phyloP scores from a whole-genome alignment of 2,113 vertebrate species.

The Siniperca chuatsi region DNA sequence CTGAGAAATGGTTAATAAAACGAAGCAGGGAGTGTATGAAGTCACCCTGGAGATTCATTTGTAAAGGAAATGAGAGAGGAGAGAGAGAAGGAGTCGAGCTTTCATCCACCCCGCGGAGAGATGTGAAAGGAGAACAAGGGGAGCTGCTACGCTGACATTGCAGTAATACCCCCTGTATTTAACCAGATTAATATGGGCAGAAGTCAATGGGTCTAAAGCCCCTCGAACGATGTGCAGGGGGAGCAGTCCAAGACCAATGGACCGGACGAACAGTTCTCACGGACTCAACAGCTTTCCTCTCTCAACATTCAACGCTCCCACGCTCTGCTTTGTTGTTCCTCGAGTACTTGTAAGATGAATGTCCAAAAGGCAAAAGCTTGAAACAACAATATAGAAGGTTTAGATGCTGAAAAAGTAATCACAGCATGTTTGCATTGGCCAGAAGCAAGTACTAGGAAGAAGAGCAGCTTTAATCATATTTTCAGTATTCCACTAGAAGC shows the following conservation, averaged over 20 bases:
- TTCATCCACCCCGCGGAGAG: slow-evolving; percentile 72
- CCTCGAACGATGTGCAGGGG: slow-evolving; percentile 42
- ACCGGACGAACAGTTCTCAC: slow-evolving; percentile 47
- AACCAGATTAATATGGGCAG: slow-evolving; percentile 71
- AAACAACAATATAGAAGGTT: slow-evolving; percentile 41
- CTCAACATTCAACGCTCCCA: slow-evolving; percentile 45
- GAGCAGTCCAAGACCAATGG: slow-evolving; percentile 41
- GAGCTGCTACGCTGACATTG: slow-evolving; percentile 64
- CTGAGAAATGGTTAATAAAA: slow-evolving; percentile 61
- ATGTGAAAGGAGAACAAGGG: slow-evolving; percentile 70
- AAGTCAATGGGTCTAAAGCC: slow-evolving; percentile 69
- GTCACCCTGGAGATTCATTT: slow-evolving; percentile 66
- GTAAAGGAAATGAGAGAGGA: slow-evolving; percentile 62
- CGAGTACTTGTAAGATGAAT: slow-evolving; percentile 11
- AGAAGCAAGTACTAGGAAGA: not conserved
- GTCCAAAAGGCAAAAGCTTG: slow-evolving; percentile 24
- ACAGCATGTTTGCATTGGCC: slow-evolving; percentile 49
- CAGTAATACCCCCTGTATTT: slow-evolving; percentile 59
- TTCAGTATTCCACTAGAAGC: not conserved
- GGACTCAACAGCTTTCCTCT: slow-evolving; percentile 38
- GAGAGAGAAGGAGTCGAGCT: slow-evolving; percentile 29
- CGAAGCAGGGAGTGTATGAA: slow-evolving; percentile 57
- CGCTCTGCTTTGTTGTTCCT: slow-evolving; percentile 51
- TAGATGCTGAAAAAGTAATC: slow-evolving; percentile 28
- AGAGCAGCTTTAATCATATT: not conserved